Conservation (phyloP, 2,888 invertebrate genomes). For the Arrhopalites spinosus region DNA sequence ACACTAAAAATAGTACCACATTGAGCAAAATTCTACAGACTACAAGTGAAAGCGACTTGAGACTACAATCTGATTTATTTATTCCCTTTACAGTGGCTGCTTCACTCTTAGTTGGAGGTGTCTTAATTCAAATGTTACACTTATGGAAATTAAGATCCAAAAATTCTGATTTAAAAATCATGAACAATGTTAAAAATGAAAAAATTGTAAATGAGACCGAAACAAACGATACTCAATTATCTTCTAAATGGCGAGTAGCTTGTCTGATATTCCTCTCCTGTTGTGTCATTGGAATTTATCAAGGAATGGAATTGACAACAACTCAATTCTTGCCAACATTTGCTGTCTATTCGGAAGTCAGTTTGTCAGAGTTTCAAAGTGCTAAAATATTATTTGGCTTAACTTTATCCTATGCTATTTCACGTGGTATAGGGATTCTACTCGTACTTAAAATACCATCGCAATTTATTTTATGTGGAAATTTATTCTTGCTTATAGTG, state of each 20-base stretch:
- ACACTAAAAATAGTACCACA: background rate
- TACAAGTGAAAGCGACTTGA: too few species aligned
- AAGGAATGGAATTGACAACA: constrained; percentile 41
- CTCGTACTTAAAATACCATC: constrained; percentile 38
- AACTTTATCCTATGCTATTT: constrained; percentile 34
- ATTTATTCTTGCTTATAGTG: constrained; percentile 27
- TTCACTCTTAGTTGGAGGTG: too few species aligned
- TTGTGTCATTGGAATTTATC: constrained; percentile 40
- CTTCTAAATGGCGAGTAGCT: background rate
- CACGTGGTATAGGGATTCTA: constrained; percentile 39
- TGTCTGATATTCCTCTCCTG: constrained; percentile 30
- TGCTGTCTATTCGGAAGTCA: constrained; percentile 36
- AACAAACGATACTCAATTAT: background rate
- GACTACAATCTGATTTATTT: too few species aligned
- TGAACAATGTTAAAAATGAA: too few species aligned
- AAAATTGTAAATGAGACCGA: too few species aligned
- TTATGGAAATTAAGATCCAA: too few species aligned
- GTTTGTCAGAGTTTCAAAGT: constrained; percentile 33
- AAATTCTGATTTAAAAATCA: too few species aligned
- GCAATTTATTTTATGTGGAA: constrained; percentile 33
- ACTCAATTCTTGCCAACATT: constrained; percentile 44
- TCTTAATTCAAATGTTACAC: too few species aligned
- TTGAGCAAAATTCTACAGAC: too few species aligned
- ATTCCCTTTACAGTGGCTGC: too few species aligned
- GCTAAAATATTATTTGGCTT: constrained; percentile 39